Evolutionary conservation across 2,888 invertebrate species (phyloP).

Genomic region (Ceriagrion tenellum): DNA sequence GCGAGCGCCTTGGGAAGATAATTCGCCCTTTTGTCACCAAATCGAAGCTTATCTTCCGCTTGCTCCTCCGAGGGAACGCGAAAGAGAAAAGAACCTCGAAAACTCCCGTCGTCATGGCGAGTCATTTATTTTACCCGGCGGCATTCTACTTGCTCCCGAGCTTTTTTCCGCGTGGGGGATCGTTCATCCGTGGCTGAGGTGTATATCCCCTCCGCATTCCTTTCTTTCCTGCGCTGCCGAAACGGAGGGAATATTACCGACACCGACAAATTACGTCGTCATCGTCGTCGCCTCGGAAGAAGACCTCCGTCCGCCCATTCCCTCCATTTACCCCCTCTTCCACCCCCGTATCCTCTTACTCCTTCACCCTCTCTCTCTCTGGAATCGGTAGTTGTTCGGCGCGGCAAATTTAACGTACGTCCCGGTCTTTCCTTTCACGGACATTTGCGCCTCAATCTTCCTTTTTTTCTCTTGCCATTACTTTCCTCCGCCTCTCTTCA

Average conservation of each 20-base stretch:
- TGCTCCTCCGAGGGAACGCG: neutral
- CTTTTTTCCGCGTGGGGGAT: neutral
- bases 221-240: neutral
- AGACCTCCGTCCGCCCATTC: no score
- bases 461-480: neutral
- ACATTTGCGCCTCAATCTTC: neutral
- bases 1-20: no score
- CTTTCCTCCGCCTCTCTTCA: no score
- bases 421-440: neutral
- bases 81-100: neutral
- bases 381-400: neutral
- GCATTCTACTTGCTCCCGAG: neutral
- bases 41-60: neutral
- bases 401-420: neutral
- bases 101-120: neutral
- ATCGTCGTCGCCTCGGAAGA: neutral
- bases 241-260: neutral
- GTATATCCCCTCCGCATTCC: neutral
- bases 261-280: constrained; percentile 18
- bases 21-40: neutral
- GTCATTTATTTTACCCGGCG: neutral
- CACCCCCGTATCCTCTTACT: neutral
- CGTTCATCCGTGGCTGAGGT: neutral
- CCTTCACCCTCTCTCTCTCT: neutral
- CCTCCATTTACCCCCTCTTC: neutral